phyloP scores from a whole-genome alignment of 2,113 vertebrate genomes.

The Mirza zaza region DNA sequence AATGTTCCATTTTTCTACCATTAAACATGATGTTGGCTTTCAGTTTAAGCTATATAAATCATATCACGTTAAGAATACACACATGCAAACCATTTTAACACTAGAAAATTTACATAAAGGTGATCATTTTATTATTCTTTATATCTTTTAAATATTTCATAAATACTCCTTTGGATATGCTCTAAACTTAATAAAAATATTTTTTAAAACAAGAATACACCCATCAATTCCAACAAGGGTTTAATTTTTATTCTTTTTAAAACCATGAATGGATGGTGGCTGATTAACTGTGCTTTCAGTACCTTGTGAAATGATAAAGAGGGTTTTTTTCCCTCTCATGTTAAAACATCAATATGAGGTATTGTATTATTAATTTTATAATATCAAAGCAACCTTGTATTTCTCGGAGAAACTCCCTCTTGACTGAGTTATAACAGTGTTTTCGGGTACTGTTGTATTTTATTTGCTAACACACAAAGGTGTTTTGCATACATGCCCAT shows the following conservation, averaged over 20 bases:
- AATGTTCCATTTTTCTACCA: background rate
- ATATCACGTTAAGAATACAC: background rate
- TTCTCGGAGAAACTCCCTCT: background rate
- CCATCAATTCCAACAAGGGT: background rate
- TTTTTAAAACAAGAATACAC: constrained; percentile 2
- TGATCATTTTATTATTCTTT: background rate
- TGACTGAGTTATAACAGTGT: fast-evolving
- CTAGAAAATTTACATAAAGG: background rate
- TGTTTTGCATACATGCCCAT: background rate
- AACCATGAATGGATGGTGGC: background rate
- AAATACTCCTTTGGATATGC: background rate
- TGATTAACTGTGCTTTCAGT: background rate
- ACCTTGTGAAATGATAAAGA: background rate
- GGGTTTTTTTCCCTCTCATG: background rate
- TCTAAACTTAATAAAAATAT: background rate
- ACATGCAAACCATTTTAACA: background rate
- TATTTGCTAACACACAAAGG: background rate
- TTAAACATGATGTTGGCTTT: background rate
- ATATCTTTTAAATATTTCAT: background rate
- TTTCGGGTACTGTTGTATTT: background rate
- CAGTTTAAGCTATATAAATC: background rate
- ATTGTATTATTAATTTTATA: background rate
- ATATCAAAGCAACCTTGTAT: background rate
- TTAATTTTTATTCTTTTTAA: background rate
- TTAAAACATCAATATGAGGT: background rate